A percentile compares a stretch with the other conserved stretches of the same genome.
Conservation (phyloP, 2,113 vertebrate genomes). For the Neofelis nebulosa region DNA sequence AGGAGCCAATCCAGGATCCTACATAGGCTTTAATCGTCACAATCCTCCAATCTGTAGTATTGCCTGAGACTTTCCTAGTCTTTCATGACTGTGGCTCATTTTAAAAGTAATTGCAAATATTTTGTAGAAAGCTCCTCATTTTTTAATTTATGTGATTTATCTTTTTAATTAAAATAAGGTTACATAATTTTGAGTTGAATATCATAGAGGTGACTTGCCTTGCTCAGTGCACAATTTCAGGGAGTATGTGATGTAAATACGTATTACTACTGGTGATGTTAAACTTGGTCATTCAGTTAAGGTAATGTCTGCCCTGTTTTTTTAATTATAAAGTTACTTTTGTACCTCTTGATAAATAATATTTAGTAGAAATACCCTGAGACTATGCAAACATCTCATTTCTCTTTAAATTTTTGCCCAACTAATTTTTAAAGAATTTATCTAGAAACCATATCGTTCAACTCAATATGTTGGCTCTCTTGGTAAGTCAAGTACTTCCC, state of each 20-base stretch:
- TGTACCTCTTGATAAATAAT: neutral
- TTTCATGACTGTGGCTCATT: conserved; percentile 7
- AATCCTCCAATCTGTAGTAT: neutral
- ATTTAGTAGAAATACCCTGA: neutral
- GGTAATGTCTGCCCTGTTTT: neutral
- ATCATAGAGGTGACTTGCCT: neutral
- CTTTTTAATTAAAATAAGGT: neutral
- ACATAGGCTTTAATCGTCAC: neutral
- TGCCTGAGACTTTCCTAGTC: neutral
- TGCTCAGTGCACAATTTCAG: neutral
- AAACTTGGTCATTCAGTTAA: neutral
- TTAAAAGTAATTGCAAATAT: neutral
- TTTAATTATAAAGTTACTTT: neutral
- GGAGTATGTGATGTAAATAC: neutral
- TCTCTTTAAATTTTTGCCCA: neutral
- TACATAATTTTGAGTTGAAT: neutral
- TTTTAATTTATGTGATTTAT: neutral
- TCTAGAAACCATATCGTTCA: neutral
- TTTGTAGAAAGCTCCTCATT: neutral
- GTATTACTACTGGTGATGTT: neutral
- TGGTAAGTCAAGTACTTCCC: neutral
- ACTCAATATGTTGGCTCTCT: neutral
- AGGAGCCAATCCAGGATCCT: neutral
- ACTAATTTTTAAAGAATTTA: neutral
- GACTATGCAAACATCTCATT: neutral